Evolutionary conservation across 2,113 vertebrate genomes (phyloP).

Genomic region (Pandion haliaetus): DNA sequence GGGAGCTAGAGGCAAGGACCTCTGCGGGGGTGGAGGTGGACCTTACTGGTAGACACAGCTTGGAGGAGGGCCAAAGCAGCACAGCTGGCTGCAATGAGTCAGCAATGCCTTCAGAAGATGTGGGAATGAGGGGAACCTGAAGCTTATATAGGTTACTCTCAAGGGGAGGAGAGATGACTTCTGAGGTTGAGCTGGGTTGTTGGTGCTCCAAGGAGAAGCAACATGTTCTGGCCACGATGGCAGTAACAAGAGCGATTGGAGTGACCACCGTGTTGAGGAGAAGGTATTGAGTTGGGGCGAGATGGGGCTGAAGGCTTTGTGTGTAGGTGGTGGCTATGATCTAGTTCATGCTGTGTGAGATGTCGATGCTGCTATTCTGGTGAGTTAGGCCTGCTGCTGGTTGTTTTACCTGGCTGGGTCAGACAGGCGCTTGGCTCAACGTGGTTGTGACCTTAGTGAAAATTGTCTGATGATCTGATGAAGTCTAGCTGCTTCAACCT

Average conservation of each 20-base stretch:
- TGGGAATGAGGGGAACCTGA: not conserved
- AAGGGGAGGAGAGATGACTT: too few relatives aligned
- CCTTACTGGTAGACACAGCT: not conserved
- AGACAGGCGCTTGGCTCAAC: not conserved
- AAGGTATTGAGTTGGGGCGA: not conserved
- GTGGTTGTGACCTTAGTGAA: not conserved
- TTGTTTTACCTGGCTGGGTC: not conserved
- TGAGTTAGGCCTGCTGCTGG: too few relatives aligned
- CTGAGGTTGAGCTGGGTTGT: not conserved
- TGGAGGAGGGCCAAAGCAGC: not conserved
- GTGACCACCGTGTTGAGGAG: accelerated
- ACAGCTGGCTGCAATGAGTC: not conserved
- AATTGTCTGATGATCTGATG: not conserved
- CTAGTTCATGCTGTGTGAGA: not conserved
- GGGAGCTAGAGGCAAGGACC: not conserved
- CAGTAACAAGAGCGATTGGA: not conserved
- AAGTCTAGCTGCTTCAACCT: not conserved
- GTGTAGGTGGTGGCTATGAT: not conserved
- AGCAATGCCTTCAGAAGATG: not conserved
- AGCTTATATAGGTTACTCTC: not conserved
- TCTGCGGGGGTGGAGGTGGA: not conserved
- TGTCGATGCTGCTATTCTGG: not conserved
- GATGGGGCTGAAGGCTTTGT: not conserved
- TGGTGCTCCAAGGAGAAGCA: not conserved
- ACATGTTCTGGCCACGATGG: accelerated